Conservation (phyloP, 2,113 vertebrate genomes). For the Danio rerio region DNA sequence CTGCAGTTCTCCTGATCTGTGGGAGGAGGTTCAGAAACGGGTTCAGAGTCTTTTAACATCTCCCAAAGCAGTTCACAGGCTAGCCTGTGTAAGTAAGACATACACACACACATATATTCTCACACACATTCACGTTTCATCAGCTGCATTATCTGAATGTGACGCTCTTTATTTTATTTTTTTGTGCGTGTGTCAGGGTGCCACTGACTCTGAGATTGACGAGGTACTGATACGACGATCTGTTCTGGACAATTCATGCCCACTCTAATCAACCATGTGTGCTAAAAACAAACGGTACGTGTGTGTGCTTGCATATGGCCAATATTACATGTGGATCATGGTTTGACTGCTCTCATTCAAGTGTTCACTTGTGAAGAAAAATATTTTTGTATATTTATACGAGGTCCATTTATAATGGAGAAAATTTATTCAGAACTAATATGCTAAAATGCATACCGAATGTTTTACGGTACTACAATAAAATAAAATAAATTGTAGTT, state of each 20-base stretch:
- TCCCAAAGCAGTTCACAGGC: conserved; percentile 70
- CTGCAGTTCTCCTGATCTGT: conserved; percentile 61
- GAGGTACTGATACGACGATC: conserved; percentile 66
- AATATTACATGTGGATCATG: too few species aligned
- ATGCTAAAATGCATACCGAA: too few species aligned
- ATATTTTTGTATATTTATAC: too few species aligned
- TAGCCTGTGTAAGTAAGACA: conserved; percentile 74
- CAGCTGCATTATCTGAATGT: not conserved
- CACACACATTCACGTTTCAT: not conserved
- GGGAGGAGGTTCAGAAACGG: conserved; percentile 81
- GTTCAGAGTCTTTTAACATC: conserved; percentile 75
- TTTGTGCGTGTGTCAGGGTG: conserved; percentile 64
- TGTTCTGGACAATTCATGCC: conserved; percentile 50
- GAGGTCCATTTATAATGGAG: too few species aligned
- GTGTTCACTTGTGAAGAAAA: too few species aligned
- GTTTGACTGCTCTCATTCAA: too few species aligned
- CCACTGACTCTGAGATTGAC: conserved; percentile 71
- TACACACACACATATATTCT: not conserved
- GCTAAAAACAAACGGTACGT: not conserved
- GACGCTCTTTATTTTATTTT: conserved; percentile 23
- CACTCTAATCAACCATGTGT: not conserved
- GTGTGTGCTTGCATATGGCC: too few species aligned
- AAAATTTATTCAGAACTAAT: too few species aligned
- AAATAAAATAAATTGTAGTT: too few species aligned
- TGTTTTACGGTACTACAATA: too few species aligned